phyloP scores from a whole-genome alignment of 2,888 invertebrate genomes.

The Pollenia labialis region DNA sequence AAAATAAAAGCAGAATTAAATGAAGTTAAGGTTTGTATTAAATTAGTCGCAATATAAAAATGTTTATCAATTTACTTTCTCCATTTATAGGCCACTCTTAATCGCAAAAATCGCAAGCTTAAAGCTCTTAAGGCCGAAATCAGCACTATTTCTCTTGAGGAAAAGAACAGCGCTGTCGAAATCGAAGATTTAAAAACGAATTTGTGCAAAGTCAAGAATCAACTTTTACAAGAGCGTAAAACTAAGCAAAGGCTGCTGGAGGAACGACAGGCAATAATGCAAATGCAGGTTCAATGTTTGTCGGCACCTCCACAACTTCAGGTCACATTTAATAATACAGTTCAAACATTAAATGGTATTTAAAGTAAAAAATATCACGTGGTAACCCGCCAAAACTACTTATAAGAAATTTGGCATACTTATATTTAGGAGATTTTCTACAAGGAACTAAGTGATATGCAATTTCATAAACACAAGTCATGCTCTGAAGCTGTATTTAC shows the following conservation, averaged over 20 bases:
- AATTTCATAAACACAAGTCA: too few species aligned
- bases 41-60: neutral
- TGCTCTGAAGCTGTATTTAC: too few species aligned
- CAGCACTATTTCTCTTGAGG: slow-evolving; percentile 79
- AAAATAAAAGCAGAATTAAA: slow-evolving; percentile 82
- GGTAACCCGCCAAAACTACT: too few species aligned
- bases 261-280: slow-evolving; percentile 81
- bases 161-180: slow-evolving; percentile 78
- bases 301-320: slow-evolving; percentile 82
- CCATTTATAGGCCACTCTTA: slow-evolving; percentile 79
- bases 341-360: slow-evolving; percentile 43
- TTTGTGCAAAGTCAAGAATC: slow-evolving; percentile 80
- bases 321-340: slow-evolving; percentile 59
- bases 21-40: slow-evolving; percentile 79
- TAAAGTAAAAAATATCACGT: slow-evolving; percentile 6
- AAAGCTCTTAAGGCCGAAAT: slow-evolving; percentile 83
- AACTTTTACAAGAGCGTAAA: slow-evolving; percentile 81
- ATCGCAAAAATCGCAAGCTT: slow-evolving; percentile 81
- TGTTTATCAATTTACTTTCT: neutral
- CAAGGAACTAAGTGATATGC: too few species aligned
- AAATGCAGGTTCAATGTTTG: slow-evolving; percentile 82
- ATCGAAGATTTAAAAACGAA: slow-evolving; percentile 80
- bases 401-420: too few species aligned
- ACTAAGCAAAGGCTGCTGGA: slow-evolving; percentile 81
- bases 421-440: too few species aligned